Evolutionary conservation across 2,888 invertebrate genomes (phyloP).

Genomic region (Cheilosia scutellata): DNA sequence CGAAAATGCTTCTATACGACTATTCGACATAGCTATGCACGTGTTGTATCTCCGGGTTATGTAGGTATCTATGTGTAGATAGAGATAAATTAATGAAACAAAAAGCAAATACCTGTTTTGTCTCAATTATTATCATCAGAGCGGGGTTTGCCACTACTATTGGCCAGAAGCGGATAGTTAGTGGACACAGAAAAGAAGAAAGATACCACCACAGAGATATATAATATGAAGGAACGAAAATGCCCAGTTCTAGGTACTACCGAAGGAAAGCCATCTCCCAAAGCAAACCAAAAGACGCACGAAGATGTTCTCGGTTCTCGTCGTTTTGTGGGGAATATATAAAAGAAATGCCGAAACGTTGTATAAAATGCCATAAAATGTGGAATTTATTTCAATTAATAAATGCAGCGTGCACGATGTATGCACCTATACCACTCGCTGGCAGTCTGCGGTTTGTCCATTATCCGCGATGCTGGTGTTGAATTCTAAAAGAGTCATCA

Average conservation of each 20-base stretch:
- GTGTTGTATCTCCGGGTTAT: slow-evolving; percentile 15
- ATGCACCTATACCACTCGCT: slow-evolving; percentile 24
- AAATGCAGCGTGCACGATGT: slow-evolving; percentile 74
- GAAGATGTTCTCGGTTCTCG: slow-evolving; percentile 2
- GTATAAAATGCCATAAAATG: slow-evolving; percentile 59
- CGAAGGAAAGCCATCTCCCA: slow-evolving; percentile 20
- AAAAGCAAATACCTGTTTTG: slow-evolving; percentile 75
- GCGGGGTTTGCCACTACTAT: slow-evolving; percentile 54
- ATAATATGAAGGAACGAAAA: background rate
- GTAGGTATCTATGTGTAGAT: slow-evolving; percentile 51
- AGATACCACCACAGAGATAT: slow-evolving; percentile 36
- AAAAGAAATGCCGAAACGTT: slow-evolving; percentile 71
- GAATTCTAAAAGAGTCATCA: slow-evolving; percentile 75
- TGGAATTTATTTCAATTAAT: slow-evolving; percentile 76
- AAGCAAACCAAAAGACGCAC: slow-evolving; percentile 6
- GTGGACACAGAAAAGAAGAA: slow-evolving; percentile 30
- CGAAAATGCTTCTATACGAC: slow-evolving; percentile 8
- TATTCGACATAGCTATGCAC: slow-evolving; percentile 17
- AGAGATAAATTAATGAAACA: slow-evolving; percentile 66
- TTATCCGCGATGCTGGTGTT: slow-evolving; percentile 54
- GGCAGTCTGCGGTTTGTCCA: slow-evolving; percentile 12
- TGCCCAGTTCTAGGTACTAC: slow-evolving; percentile 1
- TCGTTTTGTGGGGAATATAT: slow-evolving; percentile 31
- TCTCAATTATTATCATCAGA: slow-evolving; percentile 64
- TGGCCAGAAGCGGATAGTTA: slow-evolving; percentile 33